These are phyloP conservation scores for Pachypanchax playfairii DNA, from an alignment of 2,113 vertebrate species.

Conservation along the genomic window DNA sequence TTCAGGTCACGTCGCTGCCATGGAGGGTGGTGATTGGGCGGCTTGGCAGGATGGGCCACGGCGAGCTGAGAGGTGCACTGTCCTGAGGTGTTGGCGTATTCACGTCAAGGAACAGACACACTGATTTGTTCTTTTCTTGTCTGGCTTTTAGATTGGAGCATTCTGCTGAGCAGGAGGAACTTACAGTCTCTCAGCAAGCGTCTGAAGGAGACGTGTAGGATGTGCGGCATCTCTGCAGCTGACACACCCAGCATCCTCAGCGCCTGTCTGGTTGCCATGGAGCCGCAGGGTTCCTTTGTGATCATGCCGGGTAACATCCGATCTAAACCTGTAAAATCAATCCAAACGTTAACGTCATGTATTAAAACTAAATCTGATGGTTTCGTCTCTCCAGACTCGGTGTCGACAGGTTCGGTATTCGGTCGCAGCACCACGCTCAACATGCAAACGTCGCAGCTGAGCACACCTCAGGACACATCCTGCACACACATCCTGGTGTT, in stretches of 20 bases:
- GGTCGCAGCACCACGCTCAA: conserved; percentile 96
- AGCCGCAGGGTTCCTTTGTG: conserved; percentile 97
- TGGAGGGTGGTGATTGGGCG: conserved; percentile 99
- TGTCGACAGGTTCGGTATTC: conserved; percentile 95
- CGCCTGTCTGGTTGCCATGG: conserved; percentile 97
- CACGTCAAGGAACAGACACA: background rate
- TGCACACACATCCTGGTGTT: conserved; percentile 98
- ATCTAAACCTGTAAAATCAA: too few species aligned
- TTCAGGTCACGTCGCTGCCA: conserved; percentile 96
- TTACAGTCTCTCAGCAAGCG: conserved; percentile 95
- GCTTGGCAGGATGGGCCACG: conserved; percentile 94
- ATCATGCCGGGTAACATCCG: conserved; percentile 92
- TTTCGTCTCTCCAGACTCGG: conserved; percentile 82
- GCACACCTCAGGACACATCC: conserved; percentile 96
- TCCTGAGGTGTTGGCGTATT: background rate
- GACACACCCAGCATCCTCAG: conserved; percentile 99
- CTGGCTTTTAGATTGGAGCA: conserved; percentile 97
- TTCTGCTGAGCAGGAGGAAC: conserved; percentile 95
- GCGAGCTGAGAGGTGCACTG: conserved; percentile 92
- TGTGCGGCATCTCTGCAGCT: conserved; percentile 97
- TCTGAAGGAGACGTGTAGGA: conserved; percentile 94
- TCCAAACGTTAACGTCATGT: conserved; percentile 8
- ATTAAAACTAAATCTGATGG: background rate
- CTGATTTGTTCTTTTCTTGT: background rate
- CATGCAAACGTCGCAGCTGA: conserved; percentile 96